A percentile compares a stretch with the other conserved stretches of the same genome.
Evolutionary conservation across 2,797 vertebrate species (phyloP).

Genomic region (Pteropus rufus): DNA sequence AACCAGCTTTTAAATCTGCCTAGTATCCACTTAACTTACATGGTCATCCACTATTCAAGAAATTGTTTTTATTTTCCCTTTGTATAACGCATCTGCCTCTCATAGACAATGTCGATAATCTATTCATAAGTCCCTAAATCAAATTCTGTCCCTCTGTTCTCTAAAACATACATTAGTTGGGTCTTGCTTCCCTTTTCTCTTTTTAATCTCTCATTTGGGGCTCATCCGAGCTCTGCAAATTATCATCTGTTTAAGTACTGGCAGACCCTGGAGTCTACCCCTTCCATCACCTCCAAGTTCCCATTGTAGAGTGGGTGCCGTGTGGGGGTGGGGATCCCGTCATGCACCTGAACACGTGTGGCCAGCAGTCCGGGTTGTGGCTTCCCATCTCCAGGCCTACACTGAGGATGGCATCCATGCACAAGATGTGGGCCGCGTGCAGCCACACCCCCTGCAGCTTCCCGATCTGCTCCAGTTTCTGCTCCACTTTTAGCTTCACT

Average conservation of each 20-base stretch:
- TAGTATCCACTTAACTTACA: background rate
- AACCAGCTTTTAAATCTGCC: background rate
- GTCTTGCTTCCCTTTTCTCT: background rate
- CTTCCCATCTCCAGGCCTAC: slow-evolving; percentile 99
- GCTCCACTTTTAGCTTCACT: slow-evolving; percentile 96
- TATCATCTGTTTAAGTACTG: background rate
- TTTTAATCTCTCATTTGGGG: background rate
- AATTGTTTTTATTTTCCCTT: background rate
- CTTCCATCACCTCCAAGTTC: background rate
- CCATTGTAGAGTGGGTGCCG: background rate
- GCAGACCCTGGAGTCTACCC: background rate
- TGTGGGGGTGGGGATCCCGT: background rate
- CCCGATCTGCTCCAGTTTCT: slow-evolving; percentile 94
- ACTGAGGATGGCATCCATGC: slow-evolving; percentile 97
- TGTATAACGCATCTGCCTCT: background rate
- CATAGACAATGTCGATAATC: background rate
- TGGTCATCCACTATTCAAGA: background rate
- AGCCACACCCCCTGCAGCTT: slow-evolving; percentile 92
- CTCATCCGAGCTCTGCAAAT: background rate
- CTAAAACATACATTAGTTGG: background rate
- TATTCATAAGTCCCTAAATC: background rate
- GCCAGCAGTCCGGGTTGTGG: slow-evolving; percentile 98
- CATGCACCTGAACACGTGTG: slow-evolving; percentile 94
- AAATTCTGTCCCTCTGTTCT: background rate
- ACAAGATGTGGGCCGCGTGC: slow-evolving; percentile 95